Evolutionary conservation across 2,797 vertebrate species (phyloP).

Genomic region (Pagetopsis macropterus): DNA sequence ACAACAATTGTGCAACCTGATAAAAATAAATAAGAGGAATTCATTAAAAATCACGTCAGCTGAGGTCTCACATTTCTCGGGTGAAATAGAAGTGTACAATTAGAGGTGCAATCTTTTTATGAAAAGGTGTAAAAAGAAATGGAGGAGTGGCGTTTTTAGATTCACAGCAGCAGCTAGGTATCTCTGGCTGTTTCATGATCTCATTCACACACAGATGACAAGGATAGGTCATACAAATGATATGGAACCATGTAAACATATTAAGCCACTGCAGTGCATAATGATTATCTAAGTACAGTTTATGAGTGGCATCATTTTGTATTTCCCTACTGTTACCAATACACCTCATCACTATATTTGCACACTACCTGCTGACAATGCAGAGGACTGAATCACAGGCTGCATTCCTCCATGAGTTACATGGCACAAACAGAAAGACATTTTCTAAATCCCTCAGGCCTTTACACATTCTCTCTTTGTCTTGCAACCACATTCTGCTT

Average conservation of each 20-base stretch:
- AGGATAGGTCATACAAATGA: background rate
- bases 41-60: slow-evolving; percentile 19
- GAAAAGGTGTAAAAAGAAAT: slow-evolving; percentile 29
- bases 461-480: slow-evolving; percentile 65
- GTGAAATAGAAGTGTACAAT: slow-evolving; percentile 21
- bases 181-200: slow-evolving; percentile 11
- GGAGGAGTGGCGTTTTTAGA: slow-evolving; percentile 7
- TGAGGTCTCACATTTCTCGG: slow-evolving; percentile 4
- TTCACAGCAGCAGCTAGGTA: slow-evolving; percentile 21
- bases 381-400: slow-evolving; percentile 64
- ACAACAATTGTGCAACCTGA: slow-evolving; percentile 30
- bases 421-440: slow-evolving; percentile 56
- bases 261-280: slow-evolving; percentile 1
- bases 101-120: slow-evolving; percentile 19
- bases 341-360: slow-evolving; percentile 55
- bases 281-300: slow-evolving; percentile 11
- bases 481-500: slow-evolving; percentile 53
- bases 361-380: slow-evolving; percentile 64
- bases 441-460: slow-evolving; percentile 56
- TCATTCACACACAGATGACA: slow-evolving; percentile 17
- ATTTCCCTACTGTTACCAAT: slow-evolving; percentile 22
- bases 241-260: background rate
- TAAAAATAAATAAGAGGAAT: slow-evolving; percentile 37
- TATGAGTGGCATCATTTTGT: slow-evolving; percentile 18
- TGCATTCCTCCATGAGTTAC: slow-evolving; percentile 72